Evolutionary conservation across 2,888 invertebrate genomes (phyloP).

Genomic region (Rotaria macrura): DNA sequence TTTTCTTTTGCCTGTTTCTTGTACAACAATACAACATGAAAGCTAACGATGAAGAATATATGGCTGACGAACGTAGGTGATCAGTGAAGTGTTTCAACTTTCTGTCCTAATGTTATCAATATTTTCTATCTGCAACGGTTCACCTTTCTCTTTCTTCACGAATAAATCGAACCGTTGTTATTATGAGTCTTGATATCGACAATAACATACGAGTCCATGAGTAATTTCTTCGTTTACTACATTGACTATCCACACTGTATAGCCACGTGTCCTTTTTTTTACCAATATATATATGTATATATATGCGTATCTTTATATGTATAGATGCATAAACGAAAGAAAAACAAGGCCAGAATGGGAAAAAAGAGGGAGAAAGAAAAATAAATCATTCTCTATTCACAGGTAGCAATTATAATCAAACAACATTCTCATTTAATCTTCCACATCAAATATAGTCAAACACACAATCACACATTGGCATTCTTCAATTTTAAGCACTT

Average conservation of each 20-base stretch:
- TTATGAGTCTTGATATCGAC: no score
- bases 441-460: not conserved
- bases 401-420: not conserved
- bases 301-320: no score
- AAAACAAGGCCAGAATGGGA: not conserved
- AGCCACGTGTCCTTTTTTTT: not conserved
- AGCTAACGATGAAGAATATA: not conserved
- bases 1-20: not conserved
- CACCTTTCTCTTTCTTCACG: not conserved
- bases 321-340: no score
- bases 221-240: no score
- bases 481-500: no score
- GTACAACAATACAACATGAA: not conserved
- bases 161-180: no score
- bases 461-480: not conserved
- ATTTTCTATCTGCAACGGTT: not conserved
- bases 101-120: not conserved
- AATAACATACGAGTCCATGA: no score
- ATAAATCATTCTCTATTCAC: no score
- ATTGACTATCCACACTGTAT: not conserved
- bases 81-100: not conserved
- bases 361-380: not conserved
- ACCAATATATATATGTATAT: not conserved
- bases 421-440: not conserved
- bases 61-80: not conserved